phyloP scores from a whole-genome alignment of 2,797 vertebrate genomes.

The Melanotaenia parkinsoni region DNA sequence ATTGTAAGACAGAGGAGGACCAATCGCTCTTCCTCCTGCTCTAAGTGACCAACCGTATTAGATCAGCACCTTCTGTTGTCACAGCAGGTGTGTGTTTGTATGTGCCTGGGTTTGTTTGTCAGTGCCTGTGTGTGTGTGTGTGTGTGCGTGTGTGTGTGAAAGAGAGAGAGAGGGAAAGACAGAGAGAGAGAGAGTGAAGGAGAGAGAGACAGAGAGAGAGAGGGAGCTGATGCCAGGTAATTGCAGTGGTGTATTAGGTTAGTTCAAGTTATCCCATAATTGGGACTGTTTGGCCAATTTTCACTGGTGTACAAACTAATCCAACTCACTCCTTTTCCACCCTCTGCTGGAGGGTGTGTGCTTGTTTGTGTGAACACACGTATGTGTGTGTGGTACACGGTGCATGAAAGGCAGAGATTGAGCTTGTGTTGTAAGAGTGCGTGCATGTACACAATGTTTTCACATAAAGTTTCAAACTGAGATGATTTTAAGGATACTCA shows the following conservation, averaged over 20 bases:
- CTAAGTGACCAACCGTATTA: slow-evolving; percentile 85
- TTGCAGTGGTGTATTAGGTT: slow-evolving; percentile 86
- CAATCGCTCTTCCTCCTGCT: slow-evolving; percentile 78
- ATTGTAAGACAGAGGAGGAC: slow-evolving; percentile 68
- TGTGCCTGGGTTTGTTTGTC: slow-evolving; percentile 56
- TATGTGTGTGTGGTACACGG: slow-evolving; percentile 19
- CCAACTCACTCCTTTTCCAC: slow-evolving; percentile 76
- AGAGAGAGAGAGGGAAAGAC: too few relatives aligned
- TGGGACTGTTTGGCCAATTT: slow-evolving; percentile 86
- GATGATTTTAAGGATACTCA: slow-evolving; percentile 1
- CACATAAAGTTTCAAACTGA: slow-evolving; percentile 6
- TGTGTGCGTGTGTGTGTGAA: not conserved
- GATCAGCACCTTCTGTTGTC: slow-evolving; percentile 84
- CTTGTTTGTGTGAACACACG: slow-evolving; percentile 39
- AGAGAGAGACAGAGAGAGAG: slow-evolving; percentile 19
- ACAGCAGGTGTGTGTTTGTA: slow-evolving; percentile 69
- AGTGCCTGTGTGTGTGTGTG: slow-evolving; percentile 30
- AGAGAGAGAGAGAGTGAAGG: too few relatives aligned
- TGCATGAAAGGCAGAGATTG: slow-evolving; percentile 32
- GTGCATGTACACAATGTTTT: slow-evolving; percentile 8
- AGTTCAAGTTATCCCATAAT: slow-evolving; percentile 84
- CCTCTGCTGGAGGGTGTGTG: slow-evolving; percentile 50
- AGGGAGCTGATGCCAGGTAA: slow-evolving; percentile 78
- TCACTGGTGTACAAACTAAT: slow-evolving; percentile 85
- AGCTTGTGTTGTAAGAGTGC: slow-evolving; percentile 33